A percentile compares a stretch with the other conserved stretches of the same genome.
These are phyloP conservation scores for Lobophora halterata DNA, from an alignment of 2,888 invertebrate species.

Conservation along the genomic window DNA sequence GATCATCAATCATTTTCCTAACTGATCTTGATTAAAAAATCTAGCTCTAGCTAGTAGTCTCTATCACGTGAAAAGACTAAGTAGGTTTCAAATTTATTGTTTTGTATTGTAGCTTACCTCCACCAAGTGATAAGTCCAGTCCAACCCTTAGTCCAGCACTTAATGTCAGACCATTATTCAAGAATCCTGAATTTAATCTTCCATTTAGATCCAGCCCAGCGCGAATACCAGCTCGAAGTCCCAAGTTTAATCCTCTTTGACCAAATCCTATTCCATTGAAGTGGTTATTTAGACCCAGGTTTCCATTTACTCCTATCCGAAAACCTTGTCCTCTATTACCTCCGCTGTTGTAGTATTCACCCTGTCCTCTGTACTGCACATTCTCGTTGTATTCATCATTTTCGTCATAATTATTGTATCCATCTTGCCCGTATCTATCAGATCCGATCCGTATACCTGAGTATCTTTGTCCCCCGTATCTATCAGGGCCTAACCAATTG, in stretches of 20 bases:
- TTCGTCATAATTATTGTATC: constrained; percentile 1
- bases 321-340: constrained; percentile 2
- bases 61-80: no score
- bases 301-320: constrained; percentile 11
- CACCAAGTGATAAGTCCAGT: constrained; percentile 7
- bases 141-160: constrained; percentile 15
- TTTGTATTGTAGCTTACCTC: constrained; percentile 1
- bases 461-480: constrained; percentile 6
- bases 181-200: constrained; percentile 2
- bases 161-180: constrained; percentile 3
- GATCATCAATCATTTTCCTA: no score
- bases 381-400: no score
- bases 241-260: not conserved
- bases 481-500: not conserved
- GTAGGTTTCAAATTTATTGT: no score
- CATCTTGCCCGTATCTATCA: constrained; percentile 1
- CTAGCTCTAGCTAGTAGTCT: no score
- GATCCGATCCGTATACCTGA: constrained; percentile 8
- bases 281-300: not conserved
- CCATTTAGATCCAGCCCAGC: constrained; percentile 6
- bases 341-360: not conserved
- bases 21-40: no score
- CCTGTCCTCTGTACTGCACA: no score
- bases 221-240: constrained; percentile 9
- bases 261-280: not conserved